Percentiles rank a stretch among this genome's conserved stretches.
These are phyloP conservation scores for Drosophila teissieri DNA, from an alignment of 1,140 invertebrate genomes.

Conservation along the genomic window DNA sequence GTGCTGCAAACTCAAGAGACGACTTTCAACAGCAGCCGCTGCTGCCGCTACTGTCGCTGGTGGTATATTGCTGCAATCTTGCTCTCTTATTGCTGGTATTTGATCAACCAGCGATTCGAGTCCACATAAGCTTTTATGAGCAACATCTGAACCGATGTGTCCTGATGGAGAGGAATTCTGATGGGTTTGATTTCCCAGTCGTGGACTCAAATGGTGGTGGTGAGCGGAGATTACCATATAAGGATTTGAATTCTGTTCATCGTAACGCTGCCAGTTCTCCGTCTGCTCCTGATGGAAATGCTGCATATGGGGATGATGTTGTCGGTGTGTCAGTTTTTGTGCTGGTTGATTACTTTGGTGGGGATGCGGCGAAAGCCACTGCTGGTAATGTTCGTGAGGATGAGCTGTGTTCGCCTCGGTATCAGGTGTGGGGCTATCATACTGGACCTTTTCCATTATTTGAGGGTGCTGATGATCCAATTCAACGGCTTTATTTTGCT, in stretches of 20 bases:
- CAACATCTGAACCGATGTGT: slow-evolving; percentile 88
- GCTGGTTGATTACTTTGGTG: slow-evolving; percentile 68
- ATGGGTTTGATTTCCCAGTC: slow-evolving; percentile 15
- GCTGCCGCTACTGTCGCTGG: slow-evolving; percentile 48
- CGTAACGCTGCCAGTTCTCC: slow-evolving; percentile 58
- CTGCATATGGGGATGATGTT: slow-evolving; percentile 43
- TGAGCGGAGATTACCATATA: slow-evolving; percentile 58
- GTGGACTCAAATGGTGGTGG: slow-evolving; percentile 51
- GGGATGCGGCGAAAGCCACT: slow-evolving; percentile 56
- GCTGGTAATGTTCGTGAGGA: slow-evolving; percentile 59
- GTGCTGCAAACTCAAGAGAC: slow-evolving; percentile 60
- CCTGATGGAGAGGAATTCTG: slow-evolving; percentile 86
- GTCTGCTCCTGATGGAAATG: slow-evolving; percentile 42
- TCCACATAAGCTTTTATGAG: slow-evolving; percentile 94
- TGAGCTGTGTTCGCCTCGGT: slow-evolving; percentile 22
- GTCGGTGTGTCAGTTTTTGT: slow-evolving; percentile 65
- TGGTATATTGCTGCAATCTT: slow-evolving; percentile 38
- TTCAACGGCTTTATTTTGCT: slow-evolving; percentile 16
- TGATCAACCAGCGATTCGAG: slow-evolving; percentile 95
- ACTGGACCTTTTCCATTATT: slow-evolving; percentile 24
- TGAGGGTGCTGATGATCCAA: slow-evolving; percentile 21
- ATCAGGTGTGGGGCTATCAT: slow-evolving; percentile 38
- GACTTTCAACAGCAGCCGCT: slow-evolving; percentile 69
- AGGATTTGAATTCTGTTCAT: slow-evolving; percentile 37
- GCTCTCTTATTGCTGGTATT: slow-evolving; percentile 93